Base-by-base conservation (phyloP, 2,797 vertebrate genomes). In the Esox masquinongy region DNA sequence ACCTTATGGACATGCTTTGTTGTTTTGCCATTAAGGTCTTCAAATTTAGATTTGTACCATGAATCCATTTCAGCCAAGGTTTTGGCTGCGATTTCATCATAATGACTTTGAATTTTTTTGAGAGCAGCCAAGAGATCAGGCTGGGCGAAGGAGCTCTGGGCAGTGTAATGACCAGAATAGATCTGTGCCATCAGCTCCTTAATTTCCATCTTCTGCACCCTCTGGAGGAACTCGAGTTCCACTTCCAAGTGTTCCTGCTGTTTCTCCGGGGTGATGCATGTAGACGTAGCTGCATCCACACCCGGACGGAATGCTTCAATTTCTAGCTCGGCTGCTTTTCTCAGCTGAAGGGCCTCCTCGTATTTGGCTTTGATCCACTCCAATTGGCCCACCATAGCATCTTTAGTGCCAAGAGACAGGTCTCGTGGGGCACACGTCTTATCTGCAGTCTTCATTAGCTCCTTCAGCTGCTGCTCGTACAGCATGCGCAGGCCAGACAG, bases 41-140 rank as follows among this genome's bases (percentile, higher is more conserved):
- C 80, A 82, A 93, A 93, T 91, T 91, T 92, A 59, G 73, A 82
- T 86, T 90, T 87, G 77, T 91, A 90, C 88, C 83, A 83, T 67
- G 88, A 83, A 72, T 86, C 87, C 83, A 85, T 90, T 88, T 90
- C 93, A 90, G 94, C 90, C 87, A 95, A 88, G 85, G 94, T 92
- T 83, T 94, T 91, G 68, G 88, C 86, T 77, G 88, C 49, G 0
- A 93, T 94, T 85, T 89, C 86, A 81, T 93, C 90, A 80, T 93
- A 88, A 73, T 92, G 78, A 72, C 81, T 89, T 78, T 90, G 90
- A 50, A 90, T 87, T 86, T 93, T 92, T 82, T 93, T 92, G 71
- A 92, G 87, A 85, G 93, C 93, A 85, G 82, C 68, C 71, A 87
- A 87, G 74, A 94, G 91, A 85, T 94, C 88, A 0, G 19, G 87